Conservation (phyloP, 2,797 vertebrate species). For the Oryzias sinensis region DNA sequence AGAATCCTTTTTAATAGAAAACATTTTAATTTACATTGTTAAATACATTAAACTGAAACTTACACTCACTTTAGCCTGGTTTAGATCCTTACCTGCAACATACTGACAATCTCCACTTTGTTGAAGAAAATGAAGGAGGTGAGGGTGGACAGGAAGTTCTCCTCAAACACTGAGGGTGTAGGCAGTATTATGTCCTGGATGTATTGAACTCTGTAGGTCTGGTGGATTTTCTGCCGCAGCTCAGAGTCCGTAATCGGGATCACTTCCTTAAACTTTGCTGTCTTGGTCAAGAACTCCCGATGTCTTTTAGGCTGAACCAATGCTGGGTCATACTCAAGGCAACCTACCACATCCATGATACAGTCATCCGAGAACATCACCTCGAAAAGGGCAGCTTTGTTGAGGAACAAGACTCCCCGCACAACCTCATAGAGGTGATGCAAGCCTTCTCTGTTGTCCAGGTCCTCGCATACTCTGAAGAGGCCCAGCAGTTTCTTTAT, state of each 20-base stretch:
- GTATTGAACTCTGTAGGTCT: constrained; percentile 99
- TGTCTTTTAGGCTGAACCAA: constrained; percentile 95
- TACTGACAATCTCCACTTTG: constrained; percentile 99
- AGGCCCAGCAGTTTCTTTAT: constrained; percentile 97
- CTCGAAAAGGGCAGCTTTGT: constrained; percentile 97
- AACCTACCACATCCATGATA: constrained; percentile 99
- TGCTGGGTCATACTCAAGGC: constrained; percentile 96
- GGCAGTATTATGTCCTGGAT: constrained; percentile 99
- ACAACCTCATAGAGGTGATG: constrained; percentile 98
- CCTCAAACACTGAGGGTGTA: constrained; percentile 97
- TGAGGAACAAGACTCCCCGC: constrained; percentile 96
- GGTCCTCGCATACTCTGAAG: constrained; percentile 94
- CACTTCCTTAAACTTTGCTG: constrained; percentile 98
- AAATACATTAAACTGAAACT: neutral
- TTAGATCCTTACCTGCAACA: constrained; percentile 91
- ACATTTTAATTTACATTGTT: neutral
- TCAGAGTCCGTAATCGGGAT: constrained; percentile 99
- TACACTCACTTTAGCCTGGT: constrained; percentile 2
- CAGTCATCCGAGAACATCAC: constrained; percentile 99
- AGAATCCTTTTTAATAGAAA: neutral
- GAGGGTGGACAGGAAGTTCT: constrained; percentile 98
- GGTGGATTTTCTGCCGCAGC: constrained; percentile 98
- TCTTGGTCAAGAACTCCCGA: constrained; percentile 98
- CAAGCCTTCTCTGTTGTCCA: constrained; percentile 94
- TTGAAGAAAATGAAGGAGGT: constrained; percentile 99